Evolutionary conservation across 2,113 vertebrate genomes (phyloP).

Genomic region (Oreotrochilus melanogaster): DNA sequence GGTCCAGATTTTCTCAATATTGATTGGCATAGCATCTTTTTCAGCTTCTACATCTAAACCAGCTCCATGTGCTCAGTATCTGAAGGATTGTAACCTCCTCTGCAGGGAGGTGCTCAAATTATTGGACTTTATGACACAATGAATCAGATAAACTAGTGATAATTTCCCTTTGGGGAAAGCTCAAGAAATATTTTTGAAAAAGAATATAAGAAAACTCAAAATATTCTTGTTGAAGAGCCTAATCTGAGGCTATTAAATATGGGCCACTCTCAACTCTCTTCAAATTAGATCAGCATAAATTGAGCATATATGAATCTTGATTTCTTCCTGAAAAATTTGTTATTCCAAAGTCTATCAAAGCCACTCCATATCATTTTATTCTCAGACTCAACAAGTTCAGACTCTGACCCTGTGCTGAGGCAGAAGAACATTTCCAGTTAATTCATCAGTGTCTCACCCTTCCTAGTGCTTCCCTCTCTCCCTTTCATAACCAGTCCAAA

Average conservation of each 20-base stretch:
- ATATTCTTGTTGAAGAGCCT: not conserved
- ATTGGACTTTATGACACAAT: not conserved
- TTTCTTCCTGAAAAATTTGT: slow-evolving; percentile 10
- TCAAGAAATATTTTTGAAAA: too few species aligned
- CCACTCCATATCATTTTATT: not conserved
- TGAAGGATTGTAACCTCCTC: not conserved
- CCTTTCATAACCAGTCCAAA: not conserved
- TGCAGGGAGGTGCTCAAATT: not conserved
- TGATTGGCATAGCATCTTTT: not conserved
- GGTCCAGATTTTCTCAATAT: not conserved
- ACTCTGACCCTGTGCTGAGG: not conserved
- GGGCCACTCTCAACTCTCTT: not conserved
- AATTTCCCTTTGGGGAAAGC: not conserved
- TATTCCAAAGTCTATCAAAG: not conserved
- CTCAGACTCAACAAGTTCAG: not conserved
- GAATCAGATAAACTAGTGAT: not conserved
- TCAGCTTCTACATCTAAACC: not conserved
- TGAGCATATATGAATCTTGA: not conserved
- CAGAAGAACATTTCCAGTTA: not conserved
- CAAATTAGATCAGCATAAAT: slow-evolving; percentile 29
- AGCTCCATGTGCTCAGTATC: not conserved
- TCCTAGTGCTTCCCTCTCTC: not conserved
- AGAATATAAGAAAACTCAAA: not conserved
- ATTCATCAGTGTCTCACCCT: not conserved
- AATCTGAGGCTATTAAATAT: not conserved